Conservation (phyloP, 2,113 vertebrate genomes). For the Odocoileus virginianus region DNA sequence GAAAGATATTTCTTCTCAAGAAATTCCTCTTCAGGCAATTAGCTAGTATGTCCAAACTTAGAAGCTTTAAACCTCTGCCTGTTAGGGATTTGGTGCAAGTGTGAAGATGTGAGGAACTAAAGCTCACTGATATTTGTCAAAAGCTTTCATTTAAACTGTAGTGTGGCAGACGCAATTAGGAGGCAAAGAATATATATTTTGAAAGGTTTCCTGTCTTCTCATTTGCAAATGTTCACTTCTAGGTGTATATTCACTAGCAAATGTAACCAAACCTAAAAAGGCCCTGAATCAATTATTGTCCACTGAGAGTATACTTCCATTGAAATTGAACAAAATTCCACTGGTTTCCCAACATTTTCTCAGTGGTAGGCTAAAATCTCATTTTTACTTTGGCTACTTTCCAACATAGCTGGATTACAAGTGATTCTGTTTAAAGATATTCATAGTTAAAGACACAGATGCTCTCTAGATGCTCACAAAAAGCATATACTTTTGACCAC, state of each 20-base stretch:
- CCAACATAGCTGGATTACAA: slow-evolving; percentile 17
- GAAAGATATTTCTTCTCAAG: slow-evolving; percentile 34
- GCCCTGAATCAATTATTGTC: background rate
- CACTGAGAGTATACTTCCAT: background rate
- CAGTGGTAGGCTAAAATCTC: slow-evolving; percentile 30
- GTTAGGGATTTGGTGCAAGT: background rate
- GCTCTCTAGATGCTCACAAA: background rate
- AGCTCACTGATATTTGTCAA: slow-evolving; percentile 29
- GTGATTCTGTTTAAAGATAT: slow-evolving; percentile 26
- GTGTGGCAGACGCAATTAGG: background rate
- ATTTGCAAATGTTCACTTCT: slow-evolving; percentile 39
- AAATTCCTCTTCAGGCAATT: slow-evolving; percentile 37
- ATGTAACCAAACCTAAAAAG: slow-evolving; percentile 25
- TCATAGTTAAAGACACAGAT: slow-evolving; percentile 11
- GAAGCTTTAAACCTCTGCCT: slow-evolving; percentile 11
- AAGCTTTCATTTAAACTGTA: slow-evolving; percentile 19
- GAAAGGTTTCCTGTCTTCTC: background rate
- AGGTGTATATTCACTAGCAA: slow-evolving; percentile 19
- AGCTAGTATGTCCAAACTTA: slow-evolving; percentile 28
- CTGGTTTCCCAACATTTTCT: slow-evolving; percentile 23
- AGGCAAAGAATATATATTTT: background rate
- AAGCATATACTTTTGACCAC: slow-evolving; percentile 28
- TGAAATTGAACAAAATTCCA: slow-evolving; percentile 35
- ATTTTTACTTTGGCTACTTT: slow-evolving; percentile 47
- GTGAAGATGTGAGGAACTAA: slow-evolving; percentile 11